Evolutionary conservation across 2,888 invertebrate genomes (phyloP), one percentile per base, ranked within the genome.

Genomic region (Brachycybe producta): DNA sequence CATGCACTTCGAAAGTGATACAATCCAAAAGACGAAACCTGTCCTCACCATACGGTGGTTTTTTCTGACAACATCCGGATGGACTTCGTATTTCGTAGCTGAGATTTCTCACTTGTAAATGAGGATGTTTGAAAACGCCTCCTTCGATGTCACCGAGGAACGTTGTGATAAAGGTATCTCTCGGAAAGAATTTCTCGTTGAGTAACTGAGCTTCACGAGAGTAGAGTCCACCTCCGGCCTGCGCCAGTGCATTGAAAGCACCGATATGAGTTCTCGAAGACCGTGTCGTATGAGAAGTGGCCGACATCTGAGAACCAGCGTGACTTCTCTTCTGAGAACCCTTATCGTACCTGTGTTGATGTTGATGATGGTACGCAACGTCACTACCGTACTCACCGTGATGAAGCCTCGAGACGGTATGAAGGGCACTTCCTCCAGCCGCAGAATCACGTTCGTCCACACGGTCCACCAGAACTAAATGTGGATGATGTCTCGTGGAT

Each of bases 1-100:
- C 90, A 57, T 84, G 80, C 24, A 84, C 83, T 67, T 94, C 92
- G 59, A 92, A 79, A 26, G 85, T 84, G 7, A 92, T 73, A 3
- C 82, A 81, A 43, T 84, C 78, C 2, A 84, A 72, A 11, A 80
- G 65, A 15, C 78, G 70, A 4, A 57, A 74, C 55, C 55, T 57
- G 24, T 54, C 64, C 23, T 49, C 63, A 53, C 61, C 62, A 8
- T 24, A 48, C 8, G 30, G 39, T 5, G 8, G 15, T 61, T 59
- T n/a, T 13, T 62, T 54, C 7, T 55, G 51, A 51, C 62, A 60
- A 8, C 46, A 38, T 7, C 28, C 11, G 17, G 21, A 42, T 11
- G 24, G 17, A 5, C 45, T 24, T 15, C 39, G 24, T 27, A 74
- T 70, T 30, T 78, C 77, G 61, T 78, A 77, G 64, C 76, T 75